phyloP scores from a whole-genome alignment of 2,113 vertebrate species.

The Pomatorhinus ruficollis region DNA sequence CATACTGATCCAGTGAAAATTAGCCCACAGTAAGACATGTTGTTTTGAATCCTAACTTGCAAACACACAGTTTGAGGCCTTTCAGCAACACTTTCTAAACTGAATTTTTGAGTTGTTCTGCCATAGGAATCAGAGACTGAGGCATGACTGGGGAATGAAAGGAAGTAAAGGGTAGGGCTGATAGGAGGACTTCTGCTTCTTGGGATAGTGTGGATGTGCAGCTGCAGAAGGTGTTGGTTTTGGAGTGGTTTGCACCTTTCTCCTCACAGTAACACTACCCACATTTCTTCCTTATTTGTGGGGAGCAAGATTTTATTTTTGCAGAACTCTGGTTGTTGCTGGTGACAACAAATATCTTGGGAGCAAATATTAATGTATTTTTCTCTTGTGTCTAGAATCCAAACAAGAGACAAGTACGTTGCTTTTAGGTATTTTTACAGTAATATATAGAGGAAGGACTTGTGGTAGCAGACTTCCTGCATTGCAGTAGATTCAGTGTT shows the following conservation, averaged over 20 bases:
- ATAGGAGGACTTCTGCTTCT: not conserved
- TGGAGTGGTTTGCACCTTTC: not conserved
- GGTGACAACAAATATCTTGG: not conserved
- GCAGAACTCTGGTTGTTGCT: not conserved
- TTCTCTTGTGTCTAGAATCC: not conserved
- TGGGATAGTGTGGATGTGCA: not conserved
- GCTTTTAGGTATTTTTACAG: not conserved
- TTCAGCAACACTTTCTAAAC: not conserved
- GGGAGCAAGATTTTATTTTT: not conserved
- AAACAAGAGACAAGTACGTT: not conserved
- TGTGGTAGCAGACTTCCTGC: constrained; percentile 14
- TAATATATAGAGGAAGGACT: not conserved
- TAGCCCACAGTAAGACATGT: not conserved
- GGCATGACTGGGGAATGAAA: not conserved
- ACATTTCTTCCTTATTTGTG: not conserved
- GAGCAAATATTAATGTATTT: not conserved
- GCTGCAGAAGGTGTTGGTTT: not conserved
- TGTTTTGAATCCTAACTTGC: not conserved
- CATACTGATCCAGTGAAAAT: not conserved
- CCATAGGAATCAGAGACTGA: not conserved
- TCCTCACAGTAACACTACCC: not conserved
- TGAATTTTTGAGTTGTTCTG: not conserved
- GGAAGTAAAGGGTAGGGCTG: not conserved
- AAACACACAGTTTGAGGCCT: not conserved
- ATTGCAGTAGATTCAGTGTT: not conserved